Percentiles rank a stretch among this genome's conserved stretches.
phyloP scores from a whole-genome alignment of 1,140 invertebrate species.

The Sitophilus oryzae region DNA sequence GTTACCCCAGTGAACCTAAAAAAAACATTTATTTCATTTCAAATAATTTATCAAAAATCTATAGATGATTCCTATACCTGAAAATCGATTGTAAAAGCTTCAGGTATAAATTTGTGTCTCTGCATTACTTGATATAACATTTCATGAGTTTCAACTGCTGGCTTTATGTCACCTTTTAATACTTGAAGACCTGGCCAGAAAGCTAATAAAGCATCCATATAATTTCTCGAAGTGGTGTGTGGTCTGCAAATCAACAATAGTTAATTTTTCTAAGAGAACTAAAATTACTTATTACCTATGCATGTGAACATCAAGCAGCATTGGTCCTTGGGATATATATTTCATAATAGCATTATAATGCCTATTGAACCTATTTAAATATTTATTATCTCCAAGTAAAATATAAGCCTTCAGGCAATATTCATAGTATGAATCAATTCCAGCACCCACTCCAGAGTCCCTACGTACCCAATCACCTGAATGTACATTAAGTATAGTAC shows the following conservation, averaged over 20 bases:
- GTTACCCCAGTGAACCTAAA: constrained; percentile 88
- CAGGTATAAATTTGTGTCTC: constrained; percentile 94
- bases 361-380: constrained; percentile 87
- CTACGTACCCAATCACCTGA: constrained; percentile 94
- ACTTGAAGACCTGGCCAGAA: constrained; percentile 98
- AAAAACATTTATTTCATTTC: not conserved
- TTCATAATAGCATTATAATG: constrained; percentile 99
- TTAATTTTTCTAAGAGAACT: not conserved
- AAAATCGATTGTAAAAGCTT: constrained; percentile 94
- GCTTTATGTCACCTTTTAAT: constrained; percentile 87
- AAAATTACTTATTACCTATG: constrained; percentile 50
- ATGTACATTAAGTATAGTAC: constrained; percentile 92
- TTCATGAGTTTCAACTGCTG: constrained; percentile 95
- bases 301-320: constrained; percentile 98
- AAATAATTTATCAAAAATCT: not conserved
- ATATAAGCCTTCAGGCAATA: constrained; percentile 94
- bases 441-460: constrained; percentile 96
- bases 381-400: constrained; percentile 77
- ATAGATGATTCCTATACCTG: constrained; percentile 47
- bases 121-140: constrained; percentile 97
- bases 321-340: constrained; percentile 91
- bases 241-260: constrained; percentile 52
- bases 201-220: constrained; percentile 94
- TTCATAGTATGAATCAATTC: constrained; percentile 98
- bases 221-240: constrained; percentile 89